A percentile compares a stretch with the other conserved stretches of the same genome.
Conservation (phyloP, 2,888 invertebrate genomes). For the Alsophila aescularia region DNA sequence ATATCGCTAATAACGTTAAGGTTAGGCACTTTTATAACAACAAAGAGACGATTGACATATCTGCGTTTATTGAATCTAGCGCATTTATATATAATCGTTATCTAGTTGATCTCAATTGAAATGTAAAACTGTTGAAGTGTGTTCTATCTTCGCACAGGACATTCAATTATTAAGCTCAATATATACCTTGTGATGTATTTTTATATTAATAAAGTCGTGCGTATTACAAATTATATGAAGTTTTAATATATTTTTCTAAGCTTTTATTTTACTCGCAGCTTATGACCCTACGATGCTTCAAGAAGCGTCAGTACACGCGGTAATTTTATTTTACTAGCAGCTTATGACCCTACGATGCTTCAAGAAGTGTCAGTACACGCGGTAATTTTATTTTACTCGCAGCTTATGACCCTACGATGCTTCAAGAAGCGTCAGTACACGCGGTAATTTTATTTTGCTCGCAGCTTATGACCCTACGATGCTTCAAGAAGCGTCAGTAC, state of each 20-base stretch:
- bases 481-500: too few relatives aligned
- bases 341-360: too few relatives aligned
- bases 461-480: too few relatives aligned
- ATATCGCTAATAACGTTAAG: neutral
- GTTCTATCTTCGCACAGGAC: slow-evolving; percentile 78
- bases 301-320: too few relatives aligned
- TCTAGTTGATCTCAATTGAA: slow-evolving; percentile 67
- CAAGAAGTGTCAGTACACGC: too few relatives aligned
- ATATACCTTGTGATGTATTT: slow-evolving; percentile 82
- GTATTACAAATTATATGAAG: slow-evolving; percentile 40
- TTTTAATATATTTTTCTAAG: slow-evolving; percentile 2
- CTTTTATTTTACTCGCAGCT: too few relatives aligned
- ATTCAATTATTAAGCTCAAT: slow-evolving; percentile 81
- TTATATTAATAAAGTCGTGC: slow-evolving; percentile 69
- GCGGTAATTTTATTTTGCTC: too few relatives aligned
- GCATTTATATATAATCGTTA: slow-evolving; percentile 30
- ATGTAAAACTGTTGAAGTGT: slow-evolving; percentile 69
- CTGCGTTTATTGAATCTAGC: slow-evolving; percentile 26
- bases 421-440: too few relatives aligned
- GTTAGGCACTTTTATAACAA: slow-evolving; percentile 13
- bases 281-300: too few relatives aligned
- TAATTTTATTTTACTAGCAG: too few relatives aligned
- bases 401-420: too few relatives aligned
- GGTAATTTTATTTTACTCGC: too few relatives aligned
- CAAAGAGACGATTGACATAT: neutral